Evolutionary conservation across 1,140 invertebrate species (phyloP), one percentile per base, ranked within the genome.

Genomic region (Drosophila ogumai): DNA sequence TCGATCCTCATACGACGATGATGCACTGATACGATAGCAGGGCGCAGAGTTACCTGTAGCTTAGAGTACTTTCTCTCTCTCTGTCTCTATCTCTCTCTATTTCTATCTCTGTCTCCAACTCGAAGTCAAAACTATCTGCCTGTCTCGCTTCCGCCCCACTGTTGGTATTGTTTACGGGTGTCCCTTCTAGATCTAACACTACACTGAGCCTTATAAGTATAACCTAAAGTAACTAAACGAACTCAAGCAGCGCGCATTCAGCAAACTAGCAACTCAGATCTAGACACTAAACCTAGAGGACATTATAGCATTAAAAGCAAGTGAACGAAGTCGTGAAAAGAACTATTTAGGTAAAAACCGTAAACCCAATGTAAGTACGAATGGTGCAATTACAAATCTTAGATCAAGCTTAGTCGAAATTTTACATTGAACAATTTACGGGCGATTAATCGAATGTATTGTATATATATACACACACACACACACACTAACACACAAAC

Each of bases 381-480:
- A 75, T 72, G 79, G 84, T 88, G 84, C 84, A 88, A 88, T 88
- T 88, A 88, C 65, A 82, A 88, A 49, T 86, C 82, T 73, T 86
- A 85, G 79, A 58, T 71, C 75, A 75, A 69, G 75, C 69, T 74
- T 85, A 85, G 73, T 78, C 81, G 64, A 85, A 81, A 85, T 85
- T 85, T 86, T 86, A 79, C 79, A 85, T 61, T 50, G 49, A 75
- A 66, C 41, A 58, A 71, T 79, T 76, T 64, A 68, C n/a, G 44
- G 40, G 6, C 6, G 46, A 57, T 52, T n/a, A 60, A 36, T 50
- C 46, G 40, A 59, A 61, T 60, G 59, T 40, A 50, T 25, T 66
- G 60, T 66, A 67, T 10, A 68, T 67, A 68, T n/a, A 72, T 13
- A 12, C n/a, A 10, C 17, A n/a, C 15, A 38, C 7, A 15, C 9